phyloP scores from a whole-genome alignment of 30 jellyfish, hydroid and myxozoan genomes.

The Pseudorhiza aurosa region DNA sequence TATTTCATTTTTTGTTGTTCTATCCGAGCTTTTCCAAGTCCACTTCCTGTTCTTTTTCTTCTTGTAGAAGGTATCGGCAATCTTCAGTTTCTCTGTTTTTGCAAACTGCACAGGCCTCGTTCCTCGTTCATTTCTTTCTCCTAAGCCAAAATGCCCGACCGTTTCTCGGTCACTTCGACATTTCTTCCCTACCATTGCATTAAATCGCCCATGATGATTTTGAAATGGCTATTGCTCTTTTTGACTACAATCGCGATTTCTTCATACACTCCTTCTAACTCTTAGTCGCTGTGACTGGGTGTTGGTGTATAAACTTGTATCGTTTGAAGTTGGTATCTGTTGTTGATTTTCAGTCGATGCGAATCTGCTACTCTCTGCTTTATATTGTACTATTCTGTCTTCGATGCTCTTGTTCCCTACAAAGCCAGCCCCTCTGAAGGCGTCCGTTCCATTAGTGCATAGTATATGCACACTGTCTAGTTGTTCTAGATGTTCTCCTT shows the following conservation, averaged over 20 bases:
- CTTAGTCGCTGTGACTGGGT: constrained; percentile 53
- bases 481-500: constrained; percentile 42
- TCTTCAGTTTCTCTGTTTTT: neutral
- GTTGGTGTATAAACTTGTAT: constrained; percentile 37
- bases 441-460: no score
- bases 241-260: constrained; percentile 6
- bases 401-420: constrained; percentile 12
- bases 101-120: neutral
- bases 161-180: neutral
- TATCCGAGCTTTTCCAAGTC: no score
- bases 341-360: constrained; percentile 24
- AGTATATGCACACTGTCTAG: constrained; percentile 30
- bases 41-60: constrained; percentile 9
- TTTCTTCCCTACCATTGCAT: neutral
- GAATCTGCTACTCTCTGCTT: constrained; percentile 31
- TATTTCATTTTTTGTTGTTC: neutral
- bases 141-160: no score
- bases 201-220: constrained; percentile 10
- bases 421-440: constrained; percentile 32
- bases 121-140: neutral
- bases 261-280: constrained; percentile 46
- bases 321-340: constrained; percentile 38
- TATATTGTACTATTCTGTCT: constrained; percentile 23
- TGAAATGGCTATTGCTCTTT: constrained; percentile 18
- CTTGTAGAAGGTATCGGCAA: neutral